phyloP scores from a whole-genome alignment of 2,888 invertebrate species.

The Drosophila neonasuta region DNA sequence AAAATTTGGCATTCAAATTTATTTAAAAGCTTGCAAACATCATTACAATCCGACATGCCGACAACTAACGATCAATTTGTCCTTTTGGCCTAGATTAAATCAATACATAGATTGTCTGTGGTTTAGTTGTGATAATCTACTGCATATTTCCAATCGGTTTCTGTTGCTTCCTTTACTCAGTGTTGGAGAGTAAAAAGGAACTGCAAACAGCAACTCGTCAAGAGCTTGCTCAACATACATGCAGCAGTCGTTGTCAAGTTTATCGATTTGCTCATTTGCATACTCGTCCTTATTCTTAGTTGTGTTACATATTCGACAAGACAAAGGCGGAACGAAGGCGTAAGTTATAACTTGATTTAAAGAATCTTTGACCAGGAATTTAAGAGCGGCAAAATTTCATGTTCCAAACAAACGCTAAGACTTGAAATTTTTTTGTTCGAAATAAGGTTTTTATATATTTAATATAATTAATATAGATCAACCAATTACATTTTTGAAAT shows the following conservation, averaged over 20 bases:
- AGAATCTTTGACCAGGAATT: background rate
- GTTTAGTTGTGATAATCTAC: background rate
- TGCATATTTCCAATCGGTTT: slow-evolving; percentile 2
- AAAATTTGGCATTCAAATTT: slow-evolving; percentile 20
- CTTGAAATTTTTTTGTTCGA: no score
- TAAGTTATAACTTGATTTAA: slow-evolving; percentile 26
- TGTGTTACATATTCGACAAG: background rate
- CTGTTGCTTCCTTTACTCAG: background rate
- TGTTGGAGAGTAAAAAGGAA: slow-evolving; percentile 4
- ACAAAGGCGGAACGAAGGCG: background rate
- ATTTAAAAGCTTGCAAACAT: background rate
- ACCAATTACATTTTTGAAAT: no score
- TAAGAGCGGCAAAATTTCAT: background rate
- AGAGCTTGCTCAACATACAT: slow-evolving; percentile 14
- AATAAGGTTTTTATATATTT: no score
- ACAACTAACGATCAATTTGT: slow-evolving; percentile 11
- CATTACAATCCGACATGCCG: background rate
- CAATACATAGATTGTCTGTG: background rate
- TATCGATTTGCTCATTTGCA: slow-evolving; percentile 41
- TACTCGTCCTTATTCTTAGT: slow-evolving; percentile 13
- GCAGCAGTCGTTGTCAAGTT: slow-evolving; percentile 4
- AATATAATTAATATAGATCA: no score
- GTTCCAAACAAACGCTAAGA: no score
- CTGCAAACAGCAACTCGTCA: slow-evolving; percentile 17
- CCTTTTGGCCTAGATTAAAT: background rate